Evolutionary conservation across 2,113 vertebrate genomes (phyloP).

Genomic region (Stictonetta naevosa): DNA sequence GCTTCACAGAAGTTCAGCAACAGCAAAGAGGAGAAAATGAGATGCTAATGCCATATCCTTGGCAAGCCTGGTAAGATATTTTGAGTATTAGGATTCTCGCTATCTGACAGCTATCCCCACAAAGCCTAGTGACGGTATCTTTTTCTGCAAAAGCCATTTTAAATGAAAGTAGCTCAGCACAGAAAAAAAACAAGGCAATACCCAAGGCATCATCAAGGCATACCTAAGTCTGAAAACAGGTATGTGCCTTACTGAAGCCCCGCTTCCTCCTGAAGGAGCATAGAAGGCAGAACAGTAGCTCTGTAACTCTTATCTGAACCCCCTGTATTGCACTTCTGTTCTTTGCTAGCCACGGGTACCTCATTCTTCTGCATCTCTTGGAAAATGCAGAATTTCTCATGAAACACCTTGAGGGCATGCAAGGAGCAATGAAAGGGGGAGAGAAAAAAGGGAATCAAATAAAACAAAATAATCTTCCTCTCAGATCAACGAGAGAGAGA

Average conservation of each 20-base stretch:
- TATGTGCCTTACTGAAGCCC: background rate
- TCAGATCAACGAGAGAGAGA: background rate
- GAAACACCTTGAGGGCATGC: slow-evolving; percentile 73
- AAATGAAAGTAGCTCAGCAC: background rate
- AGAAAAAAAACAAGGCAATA: background rate
- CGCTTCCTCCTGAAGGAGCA: background rate
- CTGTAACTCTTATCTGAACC: slow-evolving; percentile 65
- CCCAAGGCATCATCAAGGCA: background rate
- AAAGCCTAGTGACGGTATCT: background rate
- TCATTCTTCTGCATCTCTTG: slow-evolving; percentile 78
- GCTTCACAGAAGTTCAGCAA: background rate
- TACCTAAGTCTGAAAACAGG: background rate
- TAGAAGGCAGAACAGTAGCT: background rate
- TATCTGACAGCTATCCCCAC: background rate
- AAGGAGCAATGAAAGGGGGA: slow-evolving; percentile 19
- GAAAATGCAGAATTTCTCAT: slow-evolving; percentile 84
- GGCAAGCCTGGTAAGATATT: background rate
- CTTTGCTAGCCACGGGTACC: slow-evolving; percentile 71
- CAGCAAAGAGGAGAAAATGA: background rate
- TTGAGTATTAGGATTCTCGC: background rate
- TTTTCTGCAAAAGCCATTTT: background rate
- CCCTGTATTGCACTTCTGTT: background rate
- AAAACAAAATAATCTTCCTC: slow-evolving; percentile 29
- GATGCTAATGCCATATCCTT: background rate
- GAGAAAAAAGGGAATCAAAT: slow-evolving; percentile 59